phyloP scores from a whole-genome alignment of 2,797 vertebrate genomes.

The Chaetophractus vellerosus region DNA sequence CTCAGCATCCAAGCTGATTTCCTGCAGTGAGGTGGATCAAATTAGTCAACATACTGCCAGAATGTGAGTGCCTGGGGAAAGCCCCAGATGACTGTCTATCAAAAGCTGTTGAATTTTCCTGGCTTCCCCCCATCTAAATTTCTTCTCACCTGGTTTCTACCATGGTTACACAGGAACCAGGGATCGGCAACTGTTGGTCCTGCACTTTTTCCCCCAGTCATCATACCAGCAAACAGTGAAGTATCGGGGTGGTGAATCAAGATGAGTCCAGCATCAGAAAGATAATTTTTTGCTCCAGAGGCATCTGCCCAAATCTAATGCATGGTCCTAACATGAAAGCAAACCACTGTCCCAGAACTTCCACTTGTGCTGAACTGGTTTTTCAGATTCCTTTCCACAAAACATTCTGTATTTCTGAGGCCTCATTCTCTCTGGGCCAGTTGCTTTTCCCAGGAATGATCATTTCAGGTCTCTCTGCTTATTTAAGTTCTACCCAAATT shows the following conservation, averaged over 20 bases:
- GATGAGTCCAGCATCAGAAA: neutral
- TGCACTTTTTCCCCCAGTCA: neutral
- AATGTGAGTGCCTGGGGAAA: slow-evolving; percentile 62
- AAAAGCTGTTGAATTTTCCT: slow-evolving; percentile 53
- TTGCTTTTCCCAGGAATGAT: neutral
- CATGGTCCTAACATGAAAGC: neutral
- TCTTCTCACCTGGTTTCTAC: slow-evolving; percentile 15
- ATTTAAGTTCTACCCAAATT: neutral
- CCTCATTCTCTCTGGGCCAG: neutral
- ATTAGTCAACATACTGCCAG: slow-evolving; percentile 76
- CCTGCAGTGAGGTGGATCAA: slow-evolving; percentile 65
- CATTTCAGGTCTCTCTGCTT: neutral
- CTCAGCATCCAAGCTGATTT: slow-evolving; percentile 70
- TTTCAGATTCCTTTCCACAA: neutral
- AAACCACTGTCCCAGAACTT: slow-evolving; percentile 12
- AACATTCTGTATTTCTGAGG: neutral
- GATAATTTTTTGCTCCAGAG: neutral
- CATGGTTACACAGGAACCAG: neutral
- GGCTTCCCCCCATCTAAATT: slow-evolving; percentile 59
- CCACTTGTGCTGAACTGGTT: neutral
- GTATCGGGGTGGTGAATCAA: neutral
- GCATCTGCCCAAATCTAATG: neutral
- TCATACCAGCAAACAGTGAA: neutral
- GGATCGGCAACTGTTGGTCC: neutral
- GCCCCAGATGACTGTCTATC: slow-evolving; percentile 44